These are phyloP conservation scores for Aspidoscelis tigris DNA, from an alignment of 2,113 vertebrate species.

Conservation along the genomic window DNA sequence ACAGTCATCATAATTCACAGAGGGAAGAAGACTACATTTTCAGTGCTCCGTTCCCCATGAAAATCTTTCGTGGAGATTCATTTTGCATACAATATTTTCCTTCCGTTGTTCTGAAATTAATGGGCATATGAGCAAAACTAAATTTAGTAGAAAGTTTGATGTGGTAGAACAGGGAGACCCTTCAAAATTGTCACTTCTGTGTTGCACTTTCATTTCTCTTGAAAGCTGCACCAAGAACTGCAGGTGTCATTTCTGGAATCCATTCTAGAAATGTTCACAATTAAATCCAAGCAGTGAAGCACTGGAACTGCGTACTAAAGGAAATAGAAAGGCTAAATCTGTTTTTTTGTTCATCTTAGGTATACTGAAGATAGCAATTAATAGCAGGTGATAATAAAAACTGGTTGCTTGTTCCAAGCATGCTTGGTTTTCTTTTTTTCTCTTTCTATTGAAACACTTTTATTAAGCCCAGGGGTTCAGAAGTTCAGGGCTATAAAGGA, in stretches of 20 bases:
- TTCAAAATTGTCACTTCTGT: neutral
- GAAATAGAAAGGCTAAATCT: neutral
- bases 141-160: neutral
- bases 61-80: too few relatives aligned
- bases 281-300: neutral
- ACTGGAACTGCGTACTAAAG: neutral
- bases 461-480: slow-evolving; percentile 67
- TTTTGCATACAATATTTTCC: too few relatives aligned
- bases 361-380: slow-evolving; percentile 37
- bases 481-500: slow-evolving; percentile 74
- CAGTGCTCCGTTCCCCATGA: too few relatives aligned
- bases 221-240: neutral
- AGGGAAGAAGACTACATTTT: too few relatives aligned
- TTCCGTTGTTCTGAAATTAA: neutral
- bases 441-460: slow-evolving; percentile 58
- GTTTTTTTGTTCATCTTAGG: neutral
- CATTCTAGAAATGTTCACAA: neutral
- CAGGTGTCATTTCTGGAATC: neutral
- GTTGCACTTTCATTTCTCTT: too few relatives aligned
- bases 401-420: slow-evolving; percentile 61
- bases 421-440: slow-evolving; percentile 52
- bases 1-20: too few relatives aligned
- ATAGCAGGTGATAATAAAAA: slow-evolving; percentile 60
- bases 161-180: neutral
- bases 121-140: neutral